Evolutionary conservation across 2,888 invertebrate genomes (phyloP).

Genomic region (Parnassius orleans): DNA sequence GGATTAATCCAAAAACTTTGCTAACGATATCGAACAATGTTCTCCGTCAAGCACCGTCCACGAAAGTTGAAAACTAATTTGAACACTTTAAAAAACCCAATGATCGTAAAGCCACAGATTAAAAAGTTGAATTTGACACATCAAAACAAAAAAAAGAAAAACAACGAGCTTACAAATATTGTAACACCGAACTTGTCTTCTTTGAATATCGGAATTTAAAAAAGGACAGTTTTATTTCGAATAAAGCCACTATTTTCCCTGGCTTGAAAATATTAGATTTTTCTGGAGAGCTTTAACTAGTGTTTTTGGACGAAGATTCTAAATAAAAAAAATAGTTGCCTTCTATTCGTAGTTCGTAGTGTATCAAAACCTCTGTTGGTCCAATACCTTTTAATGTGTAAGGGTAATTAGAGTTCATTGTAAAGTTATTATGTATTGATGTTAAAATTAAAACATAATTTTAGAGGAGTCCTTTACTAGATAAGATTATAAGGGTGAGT

Average conservation of each 20-base stretch:
- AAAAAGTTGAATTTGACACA: slow-evolving; percentile 27
- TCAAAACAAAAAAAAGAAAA: slow-evolving; percentile 49
- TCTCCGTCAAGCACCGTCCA: slow-evolving; percentile 34
- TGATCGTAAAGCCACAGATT: slow-evolving; percentile 27
- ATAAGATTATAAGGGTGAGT: slow-evolving; percentile 45
- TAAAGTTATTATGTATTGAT: slow-evolving; percentile 31
- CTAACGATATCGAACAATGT: slow-evolving; percentile 31
- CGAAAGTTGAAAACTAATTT: slow-evolving; percentile 18
- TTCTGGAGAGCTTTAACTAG: slow-evolving; percentile 44
- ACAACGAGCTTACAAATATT: slow-evolving; percentile 61
- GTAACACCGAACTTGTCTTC: slow-evolving; percentile 54
- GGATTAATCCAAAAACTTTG: slow-evolving; percentile 25
- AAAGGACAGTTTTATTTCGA: slow-evolving; percentile 30
- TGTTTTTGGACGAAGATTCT: slow-evolving; percentile 43
- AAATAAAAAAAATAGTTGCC: slow-evolving; percentile 63
- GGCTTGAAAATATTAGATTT: slow-evolving; percentile 25
- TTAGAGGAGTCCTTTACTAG: slow-evolving; percentile 29
- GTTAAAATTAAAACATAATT: slow-evolving; percentile 36
- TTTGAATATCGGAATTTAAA: slow-evolving; percentile 25
- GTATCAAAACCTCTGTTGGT: slow-evolving; percentile 54
- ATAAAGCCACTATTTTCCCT: slow-evolving; percentile 15
- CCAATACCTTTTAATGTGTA: slow-evolving; percentile 57
- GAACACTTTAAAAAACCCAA: slow-evolving; percentile 24
- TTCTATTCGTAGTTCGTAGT: slow-evolving; percentile 58
- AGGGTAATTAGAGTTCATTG: slow-evolving; percentile 37